Conservation (phyloP, 2,113 vertebrate genomes). For the Rynchops niger region DNA sequence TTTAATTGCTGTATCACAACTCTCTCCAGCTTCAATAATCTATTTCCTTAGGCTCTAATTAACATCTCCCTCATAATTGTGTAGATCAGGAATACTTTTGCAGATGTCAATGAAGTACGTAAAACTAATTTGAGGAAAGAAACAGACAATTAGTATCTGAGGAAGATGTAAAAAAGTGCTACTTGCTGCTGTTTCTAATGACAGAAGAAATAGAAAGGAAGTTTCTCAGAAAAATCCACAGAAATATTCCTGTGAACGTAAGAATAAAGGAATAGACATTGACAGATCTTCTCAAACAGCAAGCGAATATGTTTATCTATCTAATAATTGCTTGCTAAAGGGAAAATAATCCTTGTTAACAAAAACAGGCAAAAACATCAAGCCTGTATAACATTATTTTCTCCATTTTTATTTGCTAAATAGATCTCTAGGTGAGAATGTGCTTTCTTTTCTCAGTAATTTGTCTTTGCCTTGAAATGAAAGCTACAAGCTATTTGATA, state of each 20-base stretch:
- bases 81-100: neutral
- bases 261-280: neutral
- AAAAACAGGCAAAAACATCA: neutral
- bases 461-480: constrained; percentile 11
- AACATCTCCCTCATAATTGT: neutral
- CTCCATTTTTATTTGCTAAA: neutral
- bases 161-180: neutral
- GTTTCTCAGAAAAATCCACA: neutral
- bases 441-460: constrained; percentile 8
- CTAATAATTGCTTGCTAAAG: neutral
- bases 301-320: neutral
- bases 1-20: neutral
- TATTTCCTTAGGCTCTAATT: neutral
- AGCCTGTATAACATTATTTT: neutral
- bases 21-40: neutral
- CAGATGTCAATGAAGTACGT: neutral
- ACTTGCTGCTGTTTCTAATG: neutral
- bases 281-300: neutral
- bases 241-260: neutral
- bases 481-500: neutral
- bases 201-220: neutral
- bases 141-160: neutral
- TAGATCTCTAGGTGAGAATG: neutral
- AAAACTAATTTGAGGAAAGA: neutral
- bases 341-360: neutral